Evolutionary conservation across 2,797 vertebrate genomes (phyloP).

Genomic region (Trachurus trachurus): DNA sequence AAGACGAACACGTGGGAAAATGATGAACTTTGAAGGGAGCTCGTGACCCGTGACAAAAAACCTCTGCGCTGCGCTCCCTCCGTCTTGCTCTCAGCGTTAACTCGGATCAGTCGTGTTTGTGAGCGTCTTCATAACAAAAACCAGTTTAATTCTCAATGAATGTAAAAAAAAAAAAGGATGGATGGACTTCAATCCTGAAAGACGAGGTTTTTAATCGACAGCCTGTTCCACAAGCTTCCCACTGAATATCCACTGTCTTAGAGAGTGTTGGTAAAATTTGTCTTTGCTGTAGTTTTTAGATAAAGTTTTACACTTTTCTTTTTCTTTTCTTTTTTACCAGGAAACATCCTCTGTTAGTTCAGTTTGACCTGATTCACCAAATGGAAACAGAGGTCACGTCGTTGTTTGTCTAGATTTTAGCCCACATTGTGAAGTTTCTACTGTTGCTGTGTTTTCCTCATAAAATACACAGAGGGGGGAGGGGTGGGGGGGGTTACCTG

Average conservation of each 20-base stretch:
- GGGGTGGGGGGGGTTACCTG: neutral
- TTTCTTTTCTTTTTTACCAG: neutral
- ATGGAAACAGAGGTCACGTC: neutral
- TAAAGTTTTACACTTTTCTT: constrained; percentile 1
- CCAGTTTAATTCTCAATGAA: constrained; percentile 17
- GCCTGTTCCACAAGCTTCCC: constrained; percentile 7
- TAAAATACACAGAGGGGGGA: neutral
- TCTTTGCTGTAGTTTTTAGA: constrained; percentile 23
- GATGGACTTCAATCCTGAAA: constrained; percentile 5
- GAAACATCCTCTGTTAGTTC: neutral
- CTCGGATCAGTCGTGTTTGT: neutral
- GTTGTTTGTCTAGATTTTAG: constrained; percentile 11
- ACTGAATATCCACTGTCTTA: constrained; percentile 22
- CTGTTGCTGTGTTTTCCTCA: constrained; percentile 24
- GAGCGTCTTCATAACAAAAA: neutral
- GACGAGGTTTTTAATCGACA: constrained; percentile 15
- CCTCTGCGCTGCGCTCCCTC: constrained; percentile 10
- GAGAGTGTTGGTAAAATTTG: neutral
- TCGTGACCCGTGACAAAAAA: constrained; percentile 15
- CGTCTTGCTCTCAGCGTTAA: neutral
- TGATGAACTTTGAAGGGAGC: constrained; percentile 57
- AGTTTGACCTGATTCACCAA: constrained; percentile 9
- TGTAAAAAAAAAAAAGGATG: constrained; percentile 27
- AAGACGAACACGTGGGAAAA: constrained; percentile 39
- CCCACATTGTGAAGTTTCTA: neutral